These are phyloP conservation scores for Leptinotarsa tumamoca DNA, from an alignment of 2,888 invertebrate species.

Conservation along the genomic window DNA sequence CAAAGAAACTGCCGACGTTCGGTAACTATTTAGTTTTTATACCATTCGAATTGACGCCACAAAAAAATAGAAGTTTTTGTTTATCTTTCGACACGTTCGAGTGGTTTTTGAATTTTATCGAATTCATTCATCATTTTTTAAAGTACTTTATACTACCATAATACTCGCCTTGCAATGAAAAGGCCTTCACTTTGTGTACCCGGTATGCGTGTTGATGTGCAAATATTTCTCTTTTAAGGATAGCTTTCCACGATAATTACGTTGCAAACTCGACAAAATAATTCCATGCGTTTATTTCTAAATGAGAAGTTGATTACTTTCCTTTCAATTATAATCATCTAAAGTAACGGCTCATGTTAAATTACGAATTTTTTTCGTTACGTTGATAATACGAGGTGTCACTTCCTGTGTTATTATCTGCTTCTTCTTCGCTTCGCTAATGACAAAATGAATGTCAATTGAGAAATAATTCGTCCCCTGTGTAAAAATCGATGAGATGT, in stretches of 20 bases:
- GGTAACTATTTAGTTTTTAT: too few relatives aligned
- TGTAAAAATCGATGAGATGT: conserved; percentile 12
- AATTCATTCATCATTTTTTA: too few relatives aligned
- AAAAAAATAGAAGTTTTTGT: too few relatives aligned
- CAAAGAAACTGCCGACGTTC: too few relatives aligned
- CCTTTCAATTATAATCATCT: conserved; percentile 4
- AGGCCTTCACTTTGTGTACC: too few relatives aligned
- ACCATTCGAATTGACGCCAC: too few relatives aligned
- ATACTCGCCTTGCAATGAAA: too few relatives aligned
- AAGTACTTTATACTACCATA: too few relatives aligned
- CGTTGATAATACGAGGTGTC: background rate
- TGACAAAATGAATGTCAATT: conserved; percentile 7
- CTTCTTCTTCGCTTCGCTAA: conserved; percentile 12
- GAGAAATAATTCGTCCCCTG: conserved; percentile 9
- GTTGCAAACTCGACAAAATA: background rate
- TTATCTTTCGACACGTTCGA: too few relatives aligned
- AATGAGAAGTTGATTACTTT: conserved; percentile 14
- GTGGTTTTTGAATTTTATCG: too few relatives aligned
- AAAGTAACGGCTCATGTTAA: conserved; percentile 11
- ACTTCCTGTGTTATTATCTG: conserved; percentile 14
- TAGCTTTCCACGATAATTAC: background rate
- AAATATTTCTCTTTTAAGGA: too few relatives aligned
- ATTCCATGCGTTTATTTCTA: background rate
- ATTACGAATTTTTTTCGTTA: background rate
- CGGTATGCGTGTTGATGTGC: too few relatives aligned